These are phyloP conservation scores for Chloropsis cyanopogon DNA, from an alignment of 2,113 vertebrate species.

Conservation along the genomic window DNA sequence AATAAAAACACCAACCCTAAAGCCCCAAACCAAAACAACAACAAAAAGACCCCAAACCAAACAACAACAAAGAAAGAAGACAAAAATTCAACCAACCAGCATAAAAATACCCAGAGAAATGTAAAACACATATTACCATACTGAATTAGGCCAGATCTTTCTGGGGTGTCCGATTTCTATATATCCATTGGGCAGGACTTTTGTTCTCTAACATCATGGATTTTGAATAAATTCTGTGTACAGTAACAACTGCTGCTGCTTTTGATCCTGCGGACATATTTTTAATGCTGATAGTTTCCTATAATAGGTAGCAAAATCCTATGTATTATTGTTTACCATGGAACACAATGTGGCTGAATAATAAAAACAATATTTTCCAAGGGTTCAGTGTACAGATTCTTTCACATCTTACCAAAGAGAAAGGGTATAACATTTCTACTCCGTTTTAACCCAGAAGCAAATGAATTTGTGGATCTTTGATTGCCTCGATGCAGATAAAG, in stretches of 20 bases:
- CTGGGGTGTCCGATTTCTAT: neutral
- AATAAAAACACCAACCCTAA: fast-evolving
- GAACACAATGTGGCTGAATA: neutral
- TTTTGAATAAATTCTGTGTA: neutral
- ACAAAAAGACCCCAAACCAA: neutral
- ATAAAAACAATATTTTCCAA: neutral
- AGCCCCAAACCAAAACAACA: neutral
- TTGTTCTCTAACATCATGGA: neutral
- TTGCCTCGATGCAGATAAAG: neutral
- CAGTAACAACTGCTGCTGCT: neutral
- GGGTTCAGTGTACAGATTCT: neutral
- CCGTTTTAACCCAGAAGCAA: neutral
- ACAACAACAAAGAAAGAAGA: neutral
- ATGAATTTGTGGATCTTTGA: neutral
- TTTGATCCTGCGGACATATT: neutral
- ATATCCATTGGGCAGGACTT: neutral
- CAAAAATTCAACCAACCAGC: neutral
- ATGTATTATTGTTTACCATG: neutral
- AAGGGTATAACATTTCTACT: neutral
- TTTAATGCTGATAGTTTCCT: neutral
- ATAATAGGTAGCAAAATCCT: neutral
- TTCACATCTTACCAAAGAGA: neutral
- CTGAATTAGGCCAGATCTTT: neutral
- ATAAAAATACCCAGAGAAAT: neutral
- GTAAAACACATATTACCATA: neutral